These are phyloP conservation scores for Phyllotis vaccarum DNA, from an alignment of 2,797 vertebrate genomes.

Conservation along the genomic window DNA sequence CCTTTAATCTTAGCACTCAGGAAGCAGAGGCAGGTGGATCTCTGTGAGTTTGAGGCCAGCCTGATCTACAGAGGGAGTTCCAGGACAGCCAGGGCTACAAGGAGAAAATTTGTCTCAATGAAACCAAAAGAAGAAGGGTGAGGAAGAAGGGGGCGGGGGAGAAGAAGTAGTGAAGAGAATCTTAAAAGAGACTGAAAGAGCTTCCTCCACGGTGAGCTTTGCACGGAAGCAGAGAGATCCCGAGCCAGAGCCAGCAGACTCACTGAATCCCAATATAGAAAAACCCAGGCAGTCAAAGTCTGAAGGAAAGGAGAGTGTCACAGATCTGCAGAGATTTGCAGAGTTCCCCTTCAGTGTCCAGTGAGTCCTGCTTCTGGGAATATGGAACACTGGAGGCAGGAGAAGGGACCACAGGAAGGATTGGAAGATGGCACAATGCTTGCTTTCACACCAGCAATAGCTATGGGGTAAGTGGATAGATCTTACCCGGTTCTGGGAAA, in stretches of 20 bases:
- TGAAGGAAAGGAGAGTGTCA: background rate
- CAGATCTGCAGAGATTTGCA: background rate
- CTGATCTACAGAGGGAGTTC: background rate
- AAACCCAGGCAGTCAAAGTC: background rate
- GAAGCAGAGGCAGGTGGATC: background rate
- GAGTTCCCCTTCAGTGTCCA: background rate
- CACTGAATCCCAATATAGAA: background rate
- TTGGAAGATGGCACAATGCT: background rate
- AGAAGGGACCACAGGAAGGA: background rate
- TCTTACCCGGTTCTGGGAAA: background rate
- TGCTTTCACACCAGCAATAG: background rate
- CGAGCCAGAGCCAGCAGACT: background rate
- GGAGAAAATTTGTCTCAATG: background rate
- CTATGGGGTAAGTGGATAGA: background rate
- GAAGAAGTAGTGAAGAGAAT: background rate
- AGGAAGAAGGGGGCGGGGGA: too few species aligned
- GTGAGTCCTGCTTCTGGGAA: background rate
- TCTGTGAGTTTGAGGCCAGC: background rate
- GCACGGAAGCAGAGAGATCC: background rate
- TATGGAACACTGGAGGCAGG: background rate
- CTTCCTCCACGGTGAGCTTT: background rate
- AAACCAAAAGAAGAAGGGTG: too few species aligned
- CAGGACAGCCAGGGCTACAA: background rate
- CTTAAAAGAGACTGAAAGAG: background rate
- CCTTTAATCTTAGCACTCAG: background rate